Conservation (phyloP, 2,797 vertebrate genomes). For the Sardinella longiceps region DNA sequence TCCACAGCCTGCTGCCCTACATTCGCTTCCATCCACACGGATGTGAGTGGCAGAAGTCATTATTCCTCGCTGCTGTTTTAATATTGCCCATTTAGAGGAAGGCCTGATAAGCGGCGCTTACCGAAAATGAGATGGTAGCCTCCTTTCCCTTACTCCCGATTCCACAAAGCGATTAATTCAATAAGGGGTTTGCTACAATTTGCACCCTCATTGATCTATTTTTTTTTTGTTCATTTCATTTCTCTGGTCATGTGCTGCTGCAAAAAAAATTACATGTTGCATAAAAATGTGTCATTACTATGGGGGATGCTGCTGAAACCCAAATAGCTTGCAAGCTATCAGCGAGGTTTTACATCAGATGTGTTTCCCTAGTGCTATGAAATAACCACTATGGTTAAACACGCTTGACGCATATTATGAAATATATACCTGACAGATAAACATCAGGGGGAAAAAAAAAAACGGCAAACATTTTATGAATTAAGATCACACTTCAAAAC, state of each 20-base stretch:
- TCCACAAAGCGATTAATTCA: constrained; percentile 74
- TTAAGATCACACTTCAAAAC: too few species aligned
- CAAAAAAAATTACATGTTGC: constrained; percentile 3
- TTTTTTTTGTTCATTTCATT: not conserved
- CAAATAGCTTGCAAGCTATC: not conserved
- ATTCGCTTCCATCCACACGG: constrained; percentile 75
- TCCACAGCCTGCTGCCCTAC: constrained; percentile 81
- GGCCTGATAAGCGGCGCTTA: constrained; percentile 71
- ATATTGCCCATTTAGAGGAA: constrained; percentile 81
- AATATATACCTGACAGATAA: not conserved
- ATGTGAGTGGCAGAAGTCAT: constrained; percentile 81
- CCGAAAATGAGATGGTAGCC: constrained; percentile 72
- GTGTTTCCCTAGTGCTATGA: not conserved
- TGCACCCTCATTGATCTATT: constrained; percentile 35
- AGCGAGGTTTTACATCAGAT: not conserved
- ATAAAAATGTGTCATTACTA: not conserved
- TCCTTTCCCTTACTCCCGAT: constrained; percentile 54
- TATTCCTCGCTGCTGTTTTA: constrained; percentile 79
- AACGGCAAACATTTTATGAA: too few species aligned
- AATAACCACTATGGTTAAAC: not conserved
- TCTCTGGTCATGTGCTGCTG: not conserved
- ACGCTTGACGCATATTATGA: not conserved
- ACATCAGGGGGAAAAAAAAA: too few species aligned
- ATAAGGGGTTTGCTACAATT: constrained; percentile 71
- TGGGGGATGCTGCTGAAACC: not conserved